These are phyloP conservation scores for Rattus rattus DNA, from an alignment of 2,113 vertebrate species.

Conservation along the genomic window DNA sequence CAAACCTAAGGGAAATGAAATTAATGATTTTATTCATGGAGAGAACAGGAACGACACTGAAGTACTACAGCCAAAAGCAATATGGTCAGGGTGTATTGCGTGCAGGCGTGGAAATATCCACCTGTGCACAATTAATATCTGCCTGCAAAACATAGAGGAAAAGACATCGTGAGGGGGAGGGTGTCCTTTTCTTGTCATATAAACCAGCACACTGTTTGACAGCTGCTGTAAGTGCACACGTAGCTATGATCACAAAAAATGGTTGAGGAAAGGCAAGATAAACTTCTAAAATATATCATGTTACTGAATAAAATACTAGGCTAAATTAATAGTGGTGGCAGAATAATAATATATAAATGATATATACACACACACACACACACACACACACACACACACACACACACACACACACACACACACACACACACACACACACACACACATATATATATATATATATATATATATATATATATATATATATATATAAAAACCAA, in stretches of 20 bases:
- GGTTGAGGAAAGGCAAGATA: background rate
- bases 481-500: no score
- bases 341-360: background rate
- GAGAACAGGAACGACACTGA: background rate
- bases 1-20: conserved; percentile 55
- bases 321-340: background rate
- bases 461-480: no score
- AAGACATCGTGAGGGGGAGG: no score
- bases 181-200: background rate
- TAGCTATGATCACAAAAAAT: background rate
- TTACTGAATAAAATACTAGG: background rate
- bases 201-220: background rate
- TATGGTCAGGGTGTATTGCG: background rate
- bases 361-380: background rate
- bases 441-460: no score
- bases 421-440: no score
- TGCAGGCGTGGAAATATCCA: background rate
- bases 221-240: no score
- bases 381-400: background rate
- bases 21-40: background rate
- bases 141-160: background rate
- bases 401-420: background rate
- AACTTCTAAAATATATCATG: background rate
- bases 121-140: background rate
- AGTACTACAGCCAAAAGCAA: no score